Evolutionary conservation across 1,140 invertebrate species (phyloP), one percentile per base, ranked within the genome.

Genomic region (Oryctes rhinoceros): DNA sequence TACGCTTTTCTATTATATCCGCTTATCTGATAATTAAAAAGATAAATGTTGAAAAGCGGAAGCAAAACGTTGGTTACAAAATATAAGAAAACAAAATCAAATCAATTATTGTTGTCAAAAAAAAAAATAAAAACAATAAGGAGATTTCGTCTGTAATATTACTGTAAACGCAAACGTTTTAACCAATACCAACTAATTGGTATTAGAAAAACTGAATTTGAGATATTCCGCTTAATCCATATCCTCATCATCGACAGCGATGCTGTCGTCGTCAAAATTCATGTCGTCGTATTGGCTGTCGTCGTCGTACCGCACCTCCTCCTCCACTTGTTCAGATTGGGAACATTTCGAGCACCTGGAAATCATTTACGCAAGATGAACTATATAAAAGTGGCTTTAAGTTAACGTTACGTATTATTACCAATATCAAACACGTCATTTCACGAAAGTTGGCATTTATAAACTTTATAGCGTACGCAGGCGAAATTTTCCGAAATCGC

Each of bases 31-130:
- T 44, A 44, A 59, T 59, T 59, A 59, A 10, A 18, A 15, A 59
- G 18, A 59, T 59, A 59, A 59, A n/a, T 59, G 6, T 59, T 6
- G 15, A 18, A 59, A 59, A 15, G 18, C 18, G n/a, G 5, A 44
- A 18, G n/a, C 15, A 18, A 59, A 59, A 9, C 65, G 18, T 67
- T 37, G 35, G 9, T 24, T 37, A 15, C 9, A 71, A 71, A 71
- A 71, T 71, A 11, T 35, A 71, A 24, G 24, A 30, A 37, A 35
- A 35, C 24, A 71, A 71, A 71, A 71, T 71, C 65, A 71, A 71
- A 71, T 71, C 65, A 37, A 35, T 71, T 71, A 71, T 71, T 71
- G 65, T 71, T 71, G 35, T 71, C 24, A 71, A 71, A 7, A 10
- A 37, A 7, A 10, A 9, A 71, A 71, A 71, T 20, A 37, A 71